Conservation (phyloP, 1,140 invertebrate species). For the Drosophila pseudoobscura region DNA sequence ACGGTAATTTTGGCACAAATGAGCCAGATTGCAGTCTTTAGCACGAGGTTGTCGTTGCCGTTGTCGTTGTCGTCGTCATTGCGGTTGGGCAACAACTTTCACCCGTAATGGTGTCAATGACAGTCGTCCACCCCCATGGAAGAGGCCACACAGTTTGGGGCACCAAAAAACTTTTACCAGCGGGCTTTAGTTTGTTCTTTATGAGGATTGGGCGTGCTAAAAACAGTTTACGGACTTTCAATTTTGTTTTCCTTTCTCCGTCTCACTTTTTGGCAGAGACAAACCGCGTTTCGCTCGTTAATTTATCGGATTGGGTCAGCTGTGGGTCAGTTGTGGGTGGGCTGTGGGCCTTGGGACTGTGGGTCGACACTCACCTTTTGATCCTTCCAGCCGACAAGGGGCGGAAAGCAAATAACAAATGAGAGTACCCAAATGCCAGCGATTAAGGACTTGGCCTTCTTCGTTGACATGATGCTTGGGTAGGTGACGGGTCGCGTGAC, state of each 20-base stretch:
- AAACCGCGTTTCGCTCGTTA: constrained; percentile 36
- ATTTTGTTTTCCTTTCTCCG: constrained; percentile 85
- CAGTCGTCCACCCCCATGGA: constrained; percentile 25
- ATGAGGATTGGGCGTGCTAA: constrained; percentile 59
- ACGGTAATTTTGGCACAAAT: constrained; percentile 62
- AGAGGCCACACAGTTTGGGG: constrained; percentile 13
- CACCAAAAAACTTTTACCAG: constrained; percentile 19
- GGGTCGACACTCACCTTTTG: constrained; percentile 85
- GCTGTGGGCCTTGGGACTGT: no score
- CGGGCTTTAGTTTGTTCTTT: constrained; percentile 17
- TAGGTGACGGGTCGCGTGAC: constrained; percentile 97
- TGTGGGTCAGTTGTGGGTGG: constrained; percentile 9
- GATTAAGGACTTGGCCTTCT: constrained; percentile 93
- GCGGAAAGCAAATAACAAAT: constrained; percentile 98
- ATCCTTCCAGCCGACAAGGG: constrained; percentile 96
- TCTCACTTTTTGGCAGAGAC: constrained; percentile 34
- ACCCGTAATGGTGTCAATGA: constrained; percentile 71
- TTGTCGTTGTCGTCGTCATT: constrained; percentile 24
- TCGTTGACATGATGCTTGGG: constrained; percentile 95
- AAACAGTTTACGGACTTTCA: constrained; percentile 50
- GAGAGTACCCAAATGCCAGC: constrained; percentile 96
- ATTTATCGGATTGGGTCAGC: constrained; percentile 48
- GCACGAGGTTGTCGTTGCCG: constrained; percentile 22
- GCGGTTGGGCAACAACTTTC: constrained; percentile 53
- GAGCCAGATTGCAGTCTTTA: constrained; percentile 53